phyloP scores from a whole-genome alignment of 2,888 invertebrate species.

The Aleiodes testaceus region DNA sequence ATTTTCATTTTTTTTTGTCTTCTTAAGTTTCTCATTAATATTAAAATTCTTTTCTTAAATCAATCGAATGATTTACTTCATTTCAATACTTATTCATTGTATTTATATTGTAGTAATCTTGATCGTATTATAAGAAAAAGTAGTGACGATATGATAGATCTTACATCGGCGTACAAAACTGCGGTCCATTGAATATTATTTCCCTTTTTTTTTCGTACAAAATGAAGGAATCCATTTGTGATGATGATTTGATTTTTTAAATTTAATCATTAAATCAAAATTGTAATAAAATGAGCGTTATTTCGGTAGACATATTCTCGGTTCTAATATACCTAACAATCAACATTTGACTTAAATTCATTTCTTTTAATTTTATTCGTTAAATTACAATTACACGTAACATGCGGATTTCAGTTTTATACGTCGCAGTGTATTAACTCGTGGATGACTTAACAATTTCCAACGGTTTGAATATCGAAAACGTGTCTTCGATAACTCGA shows the following conservation, averaged over 20 bases:
- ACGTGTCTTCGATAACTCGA: background rate
- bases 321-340: constrained; percentile 34
- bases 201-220: too few relatives aligned
- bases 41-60: constrained; percentile 48
- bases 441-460: constrained; percentile 21
- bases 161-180: constrained; percentile 55
- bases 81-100: constrained; percentile 54
- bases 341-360: constrained; percentile 6
- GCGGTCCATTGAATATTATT: constrained; percentile 41
- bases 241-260: too few relatives aligned
- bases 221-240: too few relatives aligned
- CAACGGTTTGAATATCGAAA: background rate
- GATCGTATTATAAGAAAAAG: constrained; percentile 60
- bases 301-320: background rate
- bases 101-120: constrained; percentile 55
- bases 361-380: background rate
- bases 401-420: constrained; percentile 40
- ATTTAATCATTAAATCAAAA: too few relatives aligned
- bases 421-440: constrained; percentile 42
- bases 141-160: constrained; percentile 65
- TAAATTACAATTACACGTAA: constrained; percentile 22
- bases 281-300: constrained; percentile 18
- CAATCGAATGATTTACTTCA: constrained; percentile 52
- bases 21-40: constrained; percentile 45
- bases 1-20: constrained; percentile 32